These are phyloP conservation scores for Luscinia luscinia DNA, from an alignment of 2,797 vertebrate species.

Conservation along the genomic window DNA sequence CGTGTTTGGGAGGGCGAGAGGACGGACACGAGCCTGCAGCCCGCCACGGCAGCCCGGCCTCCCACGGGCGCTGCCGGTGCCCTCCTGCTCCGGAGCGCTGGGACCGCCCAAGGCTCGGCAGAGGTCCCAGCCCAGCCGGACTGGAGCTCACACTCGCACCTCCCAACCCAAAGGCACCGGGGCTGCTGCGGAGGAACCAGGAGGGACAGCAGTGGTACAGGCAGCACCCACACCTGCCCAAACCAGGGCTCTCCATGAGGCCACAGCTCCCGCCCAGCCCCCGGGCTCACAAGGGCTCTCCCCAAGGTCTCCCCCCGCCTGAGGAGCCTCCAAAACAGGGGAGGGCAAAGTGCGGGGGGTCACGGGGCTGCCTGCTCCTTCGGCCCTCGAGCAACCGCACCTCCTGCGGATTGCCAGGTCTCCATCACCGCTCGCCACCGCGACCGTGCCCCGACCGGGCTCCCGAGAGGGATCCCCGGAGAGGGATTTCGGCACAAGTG, in stretches of 20 bases:
- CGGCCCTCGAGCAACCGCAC: not conserved
- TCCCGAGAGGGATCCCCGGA: not conserved
- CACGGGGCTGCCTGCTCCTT: not conserved
- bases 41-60: rapidly evolving
- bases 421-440: not conserved
- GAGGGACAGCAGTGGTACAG: rapidly evolving
- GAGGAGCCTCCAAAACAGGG: rapidly evolving
- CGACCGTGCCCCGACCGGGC: rapidly evolving
- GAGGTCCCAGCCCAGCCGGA: not conserved
- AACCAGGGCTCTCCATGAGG: rapidly evolving
- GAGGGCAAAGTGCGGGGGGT: not conserved
- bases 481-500: rapidly evolving
- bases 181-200: rapidly evolving
- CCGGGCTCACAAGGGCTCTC: not conserved
- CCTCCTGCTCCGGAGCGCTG: not conserved
- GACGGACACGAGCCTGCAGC: not conserved
- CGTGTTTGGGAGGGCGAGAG: rapidly evolving
- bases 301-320: rapidly evolving
- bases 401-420: not conserved
- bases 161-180: too few relatives aligned
- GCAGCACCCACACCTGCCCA: not conserved
- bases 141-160: not conserved
- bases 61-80: rapidly evolving
- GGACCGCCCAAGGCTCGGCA: rapidly evolving
- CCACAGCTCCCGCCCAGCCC: not conserved